Evolutionary conservation across 1,140 invertebrate genomes (phyloP).

Genomic region (Zaprionus tsacasi): DNA sequence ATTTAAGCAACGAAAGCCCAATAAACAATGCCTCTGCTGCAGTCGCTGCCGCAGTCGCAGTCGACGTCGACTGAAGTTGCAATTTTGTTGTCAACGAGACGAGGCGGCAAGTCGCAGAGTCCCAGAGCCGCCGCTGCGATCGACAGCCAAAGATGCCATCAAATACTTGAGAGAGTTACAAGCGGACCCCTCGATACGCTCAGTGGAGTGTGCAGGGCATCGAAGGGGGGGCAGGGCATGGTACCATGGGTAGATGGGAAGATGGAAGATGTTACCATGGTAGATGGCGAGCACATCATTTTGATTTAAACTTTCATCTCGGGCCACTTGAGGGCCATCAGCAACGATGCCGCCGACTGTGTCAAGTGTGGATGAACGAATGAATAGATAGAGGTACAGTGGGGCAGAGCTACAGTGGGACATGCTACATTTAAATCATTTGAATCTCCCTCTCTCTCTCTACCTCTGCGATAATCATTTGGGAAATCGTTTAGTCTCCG

Average conservation of each 20-base stretch:
- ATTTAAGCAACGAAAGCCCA: slow-evolving; percentile 72
- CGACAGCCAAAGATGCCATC: slow-evolving; percentile 61
- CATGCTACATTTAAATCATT: slow-evolving; percentile 53
- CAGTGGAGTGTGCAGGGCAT: background rate
- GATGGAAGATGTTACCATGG: background rate
- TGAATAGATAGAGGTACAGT: background rate
- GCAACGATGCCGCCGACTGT: slow-evolving; percentile 48
- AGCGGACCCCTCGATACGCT: slow-evolving; percentile 7
- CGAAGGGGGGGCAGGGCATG: background rate
- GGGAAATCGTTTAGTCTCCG: slow-evolving; percentile 36
- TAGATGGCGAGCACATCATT: slow-evolving; percentile 28
- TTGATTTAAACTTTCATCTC: slow-evolving; percentile 47
- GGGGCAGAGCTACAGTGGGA: no score
- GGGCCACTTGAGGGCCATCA: slow-evolving; percentile 14
- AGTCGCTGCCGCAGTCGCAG: background rate
- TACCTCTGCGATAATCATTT: background rate
- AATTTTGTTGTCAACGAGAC: slow-evolving; percentile 77
- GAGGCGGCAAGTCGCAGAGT: slow-evolving; percentile 42
- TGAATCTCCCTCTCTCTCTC: background rate
- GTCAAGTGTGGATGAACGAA: slow-evolving; percentile 37
- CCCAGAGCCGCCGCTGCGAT: slow-evolving; percentile 10
- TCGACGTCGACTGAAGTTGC: slow-evolving; percentile 65
- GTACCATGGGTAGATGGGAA: background rate
- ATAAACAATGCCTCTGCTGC: slow-evolving; percentile 67
- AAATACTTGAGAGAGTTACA: slow-evolving; percentile 69